Evolutionary conservation across 2,797 vertebrate genomes (phyloP).

Genomic region (Bryconaethiops microstoma): DNA sequence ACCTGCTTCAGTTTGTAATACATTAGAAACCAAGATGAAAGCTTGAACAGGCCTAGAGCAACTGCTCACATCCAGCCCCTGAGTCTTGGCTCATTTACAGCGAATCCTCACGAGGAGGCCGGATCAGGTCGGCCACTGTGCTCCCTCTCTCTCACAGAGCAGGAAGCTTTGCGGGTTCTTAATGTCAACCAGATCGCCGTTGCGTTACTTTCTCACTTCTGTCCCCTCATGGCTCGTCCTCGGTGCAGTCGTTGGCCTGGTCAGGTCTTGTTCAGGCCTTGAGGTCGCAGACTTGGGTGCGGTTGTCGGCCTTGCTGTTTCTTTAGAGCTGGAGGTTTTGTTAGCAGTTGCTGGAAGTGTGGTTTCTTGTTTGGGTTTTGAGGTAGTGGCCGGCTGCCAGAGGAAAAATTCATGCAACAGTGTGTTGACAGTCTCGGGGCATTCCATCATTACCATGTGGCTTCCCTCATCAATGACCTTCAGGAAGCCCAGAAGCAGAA

Average conservation of each 20-base stretch:
- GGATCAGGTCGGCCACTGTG: background rate
- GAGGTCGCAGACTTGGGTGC: conserved; percentile 21
- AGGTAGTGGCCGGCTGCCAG: conserved; percentile 84
- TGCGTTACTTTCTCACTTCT: conserved; percentile 1
- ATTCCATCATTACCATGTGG: conserved; percentile 99
- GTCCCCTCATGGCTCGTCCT: background rate
- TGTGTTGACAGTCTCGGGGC: conserved; percentile 93
- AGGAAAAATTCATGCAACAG: conserved; percentile 94
- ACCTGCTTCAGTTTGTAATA: background rate
- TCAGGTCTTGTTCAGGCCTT: conserved; percentile 28
- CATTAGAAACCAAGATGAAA: background rate
- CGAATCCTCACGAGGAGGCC: background rate
- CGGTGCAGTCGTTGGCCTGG: conserved; percentile 33
- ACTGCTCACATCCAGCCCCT: background rate
- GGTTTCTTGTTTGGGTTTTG: conserved; percentile 67
- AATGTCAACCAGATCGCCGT: background rate
- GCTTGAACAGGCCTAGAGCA: background rate
- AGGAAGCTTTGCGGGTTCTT: background rate
- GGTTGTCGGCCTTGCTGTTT: conserved; percentile 26
- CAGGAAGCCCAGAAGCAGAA: conserved; percentile 91
- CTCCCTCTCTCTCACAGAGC: background rate
- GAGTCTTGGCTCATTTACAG: background rate
- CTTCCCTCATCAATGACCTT: conserved; percentile 95
- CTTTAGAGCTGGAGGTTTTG: conserved; percentile 48
- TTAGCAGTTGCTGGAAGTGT: conserved; percentile 57